phyloP scores from a whole-genome alignment of 2,113 vertebrate genomes.

The Marmota monax region DNA sequence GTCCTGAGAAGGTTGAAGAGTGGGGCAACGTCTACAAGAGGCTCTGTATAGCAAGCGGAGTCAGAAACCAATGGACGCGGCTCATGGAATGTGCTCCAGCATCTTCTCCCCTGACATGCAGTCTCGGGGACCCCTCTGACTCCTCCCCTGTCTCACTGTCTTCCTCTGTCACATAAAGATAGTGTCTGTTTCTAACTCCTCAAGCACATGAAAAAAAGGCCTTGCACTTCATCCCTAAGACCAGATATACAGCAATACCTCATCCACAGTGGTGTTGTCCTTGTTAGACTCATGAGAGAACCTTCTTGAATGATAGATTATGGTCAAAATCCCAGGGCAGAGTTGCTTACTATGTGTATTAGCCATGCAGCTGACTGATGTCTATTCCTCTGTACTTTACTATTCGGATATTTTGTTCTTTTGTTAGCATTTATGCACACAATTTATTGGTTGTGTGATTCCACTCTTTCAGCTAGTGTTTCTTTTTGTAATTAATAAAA shows the following conservation, averaged over 20 bases:
- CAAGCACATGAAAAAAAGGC: neutral
- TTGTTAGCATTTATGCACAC: neutral
- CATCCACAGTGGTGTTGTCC: accelerated
- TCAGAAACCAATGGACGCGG: neutral
- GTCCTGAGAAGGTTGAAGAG: neutral
- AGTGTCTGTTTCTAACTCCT: neutral
- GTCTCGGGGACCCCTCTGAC: neutral
- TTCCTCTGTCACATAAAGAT: neutral
- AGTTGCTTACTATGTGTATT: neutral
- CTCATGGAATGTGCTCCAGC: neutral
- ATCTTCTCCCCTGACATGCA: neutral
- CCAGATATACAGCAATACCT: neutral
- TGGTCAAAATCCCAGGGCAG: neutral
- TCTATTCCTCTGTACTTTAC: neutral
- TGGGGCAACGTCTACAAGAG: neutral
- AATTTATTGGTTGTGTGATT: neutral
- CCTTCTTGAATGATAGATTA: neutral
- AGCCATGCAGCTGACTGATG: neutral
- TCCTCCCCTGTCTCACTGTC: neutral
- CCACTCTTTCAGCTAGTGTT: neutral
- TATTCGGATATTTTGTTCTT: neutral
- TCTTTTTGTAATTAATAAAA: neutral
- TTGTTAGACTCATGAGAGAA: neutral
- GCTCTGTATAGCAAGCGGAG: neutral
- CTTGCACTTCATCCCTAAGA: neutral